These are phyloP conservation scores for Antigone vipio DNA, from an alignment of 2,113 vertebrate genomes.

Conservation along the genomic window DNA sequence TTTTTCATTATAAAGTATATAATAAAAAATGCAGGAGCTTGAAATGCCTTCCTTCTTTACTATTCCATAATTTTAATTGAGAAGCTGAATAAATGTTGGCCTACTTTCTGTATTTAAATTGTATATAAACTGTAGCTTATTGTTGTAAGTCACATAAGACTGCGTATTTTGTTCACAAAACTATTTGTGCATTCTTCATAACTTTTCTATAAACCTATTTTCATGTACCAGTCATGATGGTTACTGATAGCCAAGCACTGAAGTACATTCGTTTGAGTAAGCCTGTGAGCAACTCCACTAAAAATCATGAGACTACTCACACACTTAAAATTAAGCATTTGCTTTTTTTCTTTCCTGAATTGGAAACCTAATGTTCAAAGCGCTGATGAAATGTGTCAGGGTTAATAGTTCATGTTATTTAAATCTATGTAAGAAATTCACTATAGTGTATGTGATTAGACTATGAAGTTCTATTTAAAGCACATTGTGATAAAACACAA, in stretches of 20 bases:
- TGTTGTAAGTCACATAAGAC: neutral
- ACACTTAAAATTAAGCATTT: neutral
- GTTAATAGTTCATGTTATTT: neutral
- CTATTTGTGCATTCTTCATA: neutral
- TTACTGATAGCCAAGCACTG: neutral
- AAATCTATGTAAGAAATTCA: neutral
- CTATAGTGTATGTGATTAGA: neutral
- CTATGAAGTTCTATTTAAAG: constrained; percentile 4
- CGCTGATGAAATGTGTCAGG: neutral
- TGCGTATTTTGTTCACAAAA: neutral
- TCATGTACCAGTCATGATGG: neutral
- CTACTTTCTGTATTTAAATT: neutral
- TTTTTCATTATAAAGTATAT: too few species aligned
- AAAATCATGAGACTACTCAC: neutral
- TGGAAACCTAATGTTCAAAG: neutral
- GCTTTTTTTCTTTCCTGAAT: neutral
- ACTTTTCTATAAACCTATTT: neutral
- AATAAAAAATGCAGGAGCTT: neutral
- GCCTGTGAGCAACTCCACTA: neutral
- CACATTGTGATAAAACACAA: neutral
- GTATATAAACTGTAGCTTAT: neutral
- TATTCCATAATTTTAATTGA: neutral
- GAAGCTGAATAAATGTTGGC: neutral
- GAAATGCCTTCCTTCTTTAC: neutral
- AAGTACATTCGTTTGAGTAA: neutral